Base-by-base conservation (phyloP, 2,888 invertebrate genomes). In the Amphiduros pacificus region DNA sequence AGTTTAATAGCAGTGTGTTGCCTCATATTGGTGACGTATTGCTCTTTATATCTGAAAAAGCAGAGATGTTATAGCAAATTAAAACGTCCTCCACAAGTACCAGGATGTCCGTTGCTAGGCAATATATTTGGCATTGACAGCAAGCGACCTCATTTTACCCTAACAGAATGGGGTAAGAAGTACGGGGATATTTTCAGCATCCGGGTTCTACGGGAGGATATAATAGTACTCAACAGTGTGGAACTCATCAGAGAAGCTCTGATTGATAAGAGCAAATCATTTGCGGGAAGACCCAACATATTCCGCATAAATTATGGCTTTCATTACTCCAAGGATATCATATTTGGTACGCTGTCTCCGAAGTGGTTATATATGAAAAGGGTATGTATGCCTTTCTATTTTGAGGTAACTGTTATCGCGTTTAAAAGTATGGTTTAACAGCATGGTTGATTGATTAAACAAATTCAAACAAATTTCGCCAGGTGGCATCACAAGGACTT, bases 161-260 rank as follows among this genome's bases (percentile, higher is more conserved):
- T 51, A 6, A 51, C 51, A 22, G 51, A 51, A 51, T 51, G 51
- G 51, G 26, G 51, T 17, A n/a, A 51, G 26, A 6, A 51, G 26
- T 26, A 51, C 17, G 78, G 78, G 1, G 71, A 71, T 3, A 66
- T 78, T 9, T 78, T 71, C 61, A 52, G 71, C 17, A 65, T 77
- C 24, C 64, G 64, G 54, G 55, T 77, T 1, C 73, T 67, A 28
- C 68, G 68, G 3, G 73, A 75, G 40, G 71, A 75, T 27, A 72
- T 77, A 14, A 69, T 77, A 0, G 76, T 78, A 6, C 62, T 78
- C 14, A 77, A 71, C 63, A 71, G 73, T 52, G 73, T 67, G 50
- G 68, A 69, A 5, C 67, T 68, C 14, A 70, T 78, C 20, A 62
- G 71, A 41, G 73, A 75, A 17, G 78, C 74, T 0, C 63, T 77